phyloP scores from a whole-genome alignment of 2,113 vertebrate genomes.

The Channa maculata region DNA sequence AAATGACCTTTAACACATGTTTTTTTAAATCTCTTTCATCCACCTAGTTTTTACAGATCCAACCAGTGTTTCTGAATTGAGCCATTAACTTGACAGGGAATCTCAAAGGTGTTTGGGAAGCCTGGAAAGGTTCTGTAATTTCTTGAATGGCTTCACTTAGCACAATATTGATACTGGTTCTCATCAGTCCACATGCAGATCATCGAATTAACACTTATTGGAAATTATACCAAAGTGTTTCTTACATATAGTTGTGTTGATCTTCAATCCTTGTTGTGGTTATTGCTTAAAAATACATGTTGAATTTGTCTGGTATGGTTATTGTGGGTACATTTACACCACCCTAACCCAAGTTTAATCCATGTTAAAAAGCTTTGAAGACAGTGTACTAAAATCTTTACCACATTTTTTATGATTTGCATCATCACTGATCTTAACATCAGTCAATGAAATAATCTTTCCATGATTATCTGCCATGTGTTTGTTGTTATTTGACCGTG shows the following conservation, averaged over 20 bases:
- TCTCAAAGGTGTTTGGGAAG: constrained; percentile 3
- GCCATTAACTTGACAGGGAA: not conserved
- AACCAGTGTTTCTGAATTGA: not conserved
- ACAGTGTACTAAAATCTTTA: not conserved
- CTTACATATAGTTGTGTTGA: too few species aligned
- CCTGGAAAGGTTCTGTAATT: not conserved
- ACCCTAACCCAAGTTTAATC: not conserved
- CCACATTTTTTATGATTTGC: not conserved
- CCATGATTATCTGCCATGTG: constrained; percentile 37
- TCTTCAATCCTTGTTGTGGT: not conserved
- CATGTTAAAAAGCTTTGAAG: not conserved
- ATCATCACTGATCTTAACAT: not conserved
- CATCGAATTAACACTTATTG: not conserved
- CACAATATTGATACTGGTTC: not conserved
- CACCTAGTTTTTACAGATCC: too few species aligned
- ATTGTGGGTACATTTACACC: too few species aligned
- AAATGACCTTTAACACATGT: too few species aligned
- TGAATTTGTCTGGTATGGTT: too few species aligned
- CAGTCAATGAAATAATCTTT: constrained; percentile 16
- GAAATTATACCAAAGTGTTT: too few species aligned
- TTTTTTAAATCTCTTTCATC: too few species aligned
- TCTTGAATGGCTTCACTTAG: constrained; percentile 2
- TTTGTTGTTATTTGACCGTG: constrained; percentile 58
- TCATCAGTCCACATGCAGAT: not conserved
- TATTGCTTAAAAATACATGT: not conserved